These are phyloP conservation scores for Forpus xanthops DNA, from an alignment of 2,797 vertebrate species.

Conservation along the genomic window DNA sequence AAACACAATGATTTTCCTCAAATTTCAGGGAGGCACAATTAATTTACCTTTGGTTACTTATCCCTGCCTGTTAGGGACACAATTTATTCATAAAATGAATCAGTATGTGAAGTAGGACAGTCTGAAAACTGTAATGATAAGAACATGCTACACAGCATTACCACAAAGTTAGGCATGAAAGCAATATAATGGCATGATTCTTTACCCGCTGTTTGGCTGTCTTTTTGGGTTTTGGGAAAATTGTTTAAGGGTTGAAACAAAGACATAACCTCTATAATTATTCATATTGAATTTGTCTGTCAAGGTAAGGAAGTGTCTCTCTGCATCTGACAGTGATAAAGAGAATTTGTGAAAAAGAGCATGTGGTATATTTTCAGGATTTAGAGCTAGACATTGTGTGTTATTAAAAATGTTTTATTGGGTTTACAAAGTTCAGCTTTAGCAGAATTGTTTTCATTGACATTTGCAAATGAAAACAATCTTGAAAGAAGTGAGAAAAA, in stretches of 20 bases:
- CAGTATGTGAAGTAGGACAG: not conserved
- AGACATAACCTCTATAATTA: not conserved
- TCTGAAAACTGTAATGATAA: not conserved
- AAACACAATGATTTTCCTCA: not conserved
- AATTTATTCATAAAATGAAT: not conserved
- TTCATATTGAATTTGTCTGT: not conserved
- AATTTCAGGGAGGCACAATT: not conserved
- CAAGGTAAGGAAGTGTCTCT: not conserved
- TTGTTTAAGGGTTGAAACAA: not conserved
- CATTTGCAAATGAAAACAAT: constrained; percentile 25
- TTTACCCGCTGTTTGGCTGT: not conserved
- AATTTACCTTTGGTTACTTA: not conserved
- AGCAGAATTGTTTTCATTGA: constrained; percentile 20
- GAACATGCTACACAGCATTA: not conserved
- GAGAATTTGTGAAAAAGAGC: not conserved
- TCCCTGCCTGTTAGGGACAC: not conserved
- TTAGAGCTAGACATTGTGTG: not conserved
- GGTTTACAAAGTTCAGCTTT: not conserved
- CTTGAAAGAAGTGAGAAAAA: constrained; percentile 24
- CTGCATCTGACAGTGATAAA: not conserved
- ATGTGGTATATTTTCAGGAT: not conserved
- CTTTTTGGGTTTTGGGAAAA: not conserved
- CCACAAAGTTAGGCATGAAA: not conserved
- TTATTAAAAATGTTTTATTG: not conserved
- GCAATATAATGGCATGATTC: not conserved